Evolutionary conservation across 2,888 invertebrate species (phyloP), one percentile per base, ranked within the genome.

Genomic region (Papilio protenor): DNA sequence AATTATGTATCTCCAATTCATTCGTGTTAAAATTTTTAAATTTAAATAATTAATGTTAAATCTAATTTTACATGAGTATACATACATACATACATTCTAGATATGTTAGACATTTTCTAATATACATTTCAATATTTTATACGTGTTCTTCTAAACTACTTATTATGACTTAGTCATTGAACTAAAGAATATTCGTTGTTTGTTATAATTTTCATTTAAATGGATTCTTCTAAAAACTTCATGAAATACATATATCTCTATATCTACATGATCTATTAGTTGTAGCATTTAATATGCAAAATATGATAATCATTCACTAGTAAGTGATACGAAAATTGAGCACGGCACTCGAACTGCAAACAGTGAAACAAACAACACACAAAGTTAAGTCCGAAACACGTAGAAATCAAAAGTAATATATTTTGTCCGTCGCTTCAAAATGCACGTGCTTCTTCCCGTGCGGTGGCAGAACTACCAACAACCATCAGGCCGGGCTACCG

Each of bases 361-460:
- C 79, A 79, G 75, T 76, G 71, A 79, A 45, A 21, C 73, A 69
- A 79, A 79, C 80, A 69, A 73, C 40, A 55, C 59, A 59, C 14
- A 33, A 66, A 76, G 57, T 79, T 1, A 21, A 10, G 6, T 21
- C 5, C 12, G 18, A 23, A 2, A 71, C 49, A 66, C 66, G 27
- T 23, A 59, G 8, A 49, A 77, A 27, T 89, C 80, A 94, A 84
- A 94, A 93, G 83, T 95, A 95, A 81, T 94, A 92, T 81, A 95
- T 86, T 82, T 91, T 88, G 85, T 94, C 94, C 77, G 87, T 89
- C 76, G 89, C 85, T 85, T 94, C 92, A 80, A 95, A 95, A 83
- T 94, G 95, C 83, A 95, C 95, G 87, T 93, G 94, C 88, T 95
- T 95, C 81, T 90, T 89, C 84, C 87, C 88, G 85, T 88, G 90